Percentiles rank a stretch among this genome's conserved stretches.
Conservation (phyloP, 2,888 invertebrate species). For the Lasioglossum vierecki region DNA sequence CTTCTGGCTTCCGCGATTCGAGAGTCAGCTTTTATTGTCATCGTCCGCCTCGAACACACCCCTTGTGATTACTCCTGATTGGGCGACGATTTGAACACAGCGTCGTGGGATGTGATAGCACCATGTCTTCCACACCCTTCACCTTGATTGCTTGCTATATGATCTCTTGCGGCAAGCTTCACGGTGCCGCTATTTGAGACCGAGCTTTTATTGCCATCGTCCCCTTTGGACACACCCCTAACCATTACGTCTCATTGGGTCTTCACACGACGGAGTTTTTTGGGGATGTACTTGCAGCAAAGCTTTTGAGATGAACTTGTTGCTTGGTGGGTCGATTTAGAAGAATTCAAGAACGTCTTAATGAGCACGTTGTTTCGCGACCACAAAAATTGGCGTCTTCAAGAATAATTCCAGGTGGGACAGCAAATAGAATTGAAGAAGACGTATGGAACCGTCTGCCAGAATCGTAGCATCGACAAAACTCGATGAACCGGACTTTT, state of each 20-base stretch:
- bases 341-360: neutral
- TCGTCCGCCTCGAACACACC: neutral
- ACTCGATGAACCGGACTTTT: constrained; percentile 46
- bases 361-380: neutral
- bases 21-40: neutral
- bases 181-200: neutral
- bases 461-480: constrained; percentile 48
- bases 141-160: neutral
- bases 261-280: neutral
- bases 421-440: neutral
- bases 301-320: neutral
- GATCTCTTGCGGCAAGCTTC: neutral
- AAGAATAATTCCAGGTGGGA: neutral
- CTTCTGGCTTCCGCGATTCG: neutral
- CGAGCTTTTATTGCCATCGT: neutral
- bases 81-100: neutral
- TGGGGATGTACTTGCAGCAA: neutral
- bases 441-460: neutral
- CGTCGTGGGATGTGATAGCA: neutral
- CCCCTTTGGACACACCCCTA: neutral
- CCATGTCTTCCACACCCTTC: neutral
- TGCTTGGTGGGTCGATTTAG: neutral
- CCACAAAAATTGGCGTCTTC: neutral
- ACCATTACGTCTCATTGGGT: constrained; percentile 1
- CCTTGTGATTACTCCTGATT: constrained; percentile 4